Base-by-base conservation (phyloP, 2,888 invertebrate species). In the Synergus laeviventris region DNA sequence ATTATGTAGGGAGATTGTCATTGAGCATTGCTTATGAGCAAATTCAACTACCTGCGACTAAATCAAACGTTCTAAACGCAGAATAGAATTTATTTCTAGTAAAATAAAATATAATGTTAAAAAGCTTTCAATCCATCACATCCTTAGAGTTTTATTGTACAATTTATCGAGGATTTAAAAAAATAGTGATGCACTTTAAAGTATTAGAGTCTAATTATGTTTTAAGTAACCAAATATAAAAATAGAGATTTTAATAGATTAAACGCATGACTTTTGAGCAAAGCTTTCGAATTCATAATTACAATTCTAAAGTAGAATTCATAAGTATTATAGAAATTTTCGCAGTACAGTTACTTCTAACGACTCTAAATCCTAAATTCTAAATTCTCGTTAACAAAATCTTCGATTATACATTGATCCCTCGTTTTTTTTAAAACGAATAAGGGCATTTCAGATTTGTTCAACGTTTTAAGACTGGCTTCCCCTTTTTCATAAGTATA, bases 251-350 rank as follows among this genome's bases (percentile, higher is more conserved):
- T 36, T 18, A 70, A 45, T 70, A 31, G 31, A 54, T 31, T n/a
- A 16, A 16, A 31, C 31, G 31, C n/a, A 59, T n/a, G 11, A 49
- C 70, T 70, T 70, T 70, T 49, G 49, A 70, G 49, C 70, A 70
- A 70, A n/a, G 49, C 31, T 24, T 70, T 70, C 70, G 31, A 70
- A 31, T 49, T 70, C 36, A 45, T 24, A 70, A 70, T 70, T 70
- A 70, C 70, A 70, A 70, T 54, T 70, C 7, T 70, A 70, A 70
- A 70, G 59, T 24, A n/a, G n/a, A n/a, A n/a, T n/a, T n/a, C n/a
- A n/a, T n/a, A n/a, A n/a, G n/a, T n/a, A n/a, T n/a, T n/a, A 24
- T 49, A 70, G 24, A 16, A 70, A 70, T 70, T 70, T 70, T 49
- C 49, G 36, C 49, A 5, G 7, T 49, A 31, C 36, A 16, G 31